These are phyloP conservation scores for Aurelia sp. DNA, from an alignment of 30 jellyfish, hydroid and myxozoan species.

Conservation along the genomic window DNA sequence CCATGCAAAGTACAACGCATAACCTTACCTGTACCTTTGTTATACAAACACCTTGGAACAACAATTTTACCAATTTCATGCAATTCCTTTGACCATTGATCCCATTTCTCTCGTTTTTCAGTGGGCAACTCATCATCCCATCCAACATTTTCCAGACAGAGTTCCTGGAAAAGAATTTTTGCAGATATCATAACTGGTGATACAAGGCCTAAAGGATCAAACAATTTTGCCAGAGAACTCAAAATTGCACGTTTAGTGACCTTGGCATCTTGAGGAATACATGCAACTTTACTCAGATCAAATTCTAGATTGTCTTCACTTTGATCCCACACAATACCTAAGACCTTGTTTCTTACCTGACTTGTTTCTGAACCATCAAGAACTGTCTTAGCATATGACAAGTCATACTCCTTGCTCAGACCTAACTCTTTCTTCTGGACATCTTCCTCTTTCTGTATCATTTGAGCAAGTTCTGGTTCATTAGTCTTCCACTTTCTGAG, in stretches of 20 bases:
- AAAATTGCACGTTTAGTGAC: constrained; percentile 10
- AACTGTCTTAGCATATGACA: not conserved
- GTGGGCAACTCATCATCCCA: constrained; percentile 18
- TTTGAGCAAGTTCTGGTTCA: constrained; percentile 2
- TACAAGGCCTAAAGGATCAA: constrained; percentile 39
- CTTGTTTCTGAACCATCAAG: too few relatives aligned
- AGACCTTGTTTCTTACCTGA: constrained; percentile 8
- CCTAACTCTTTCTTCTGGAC: not conserved
- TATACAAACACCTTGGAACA: not conserved
- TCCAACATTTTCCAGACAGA: constrained; percentile 5
- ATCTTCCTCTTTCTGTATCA: not conserved
- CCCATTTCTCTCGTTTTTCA: not conserved
- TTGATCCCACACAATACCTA: constrained; percentile 32
- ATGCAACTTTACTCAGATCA: not conserved
- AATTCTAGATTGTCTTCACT: constrained; percentile 10
- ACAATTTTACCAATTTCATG: not conserved
- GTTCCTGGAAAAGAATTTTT: constrained; percentile 34
- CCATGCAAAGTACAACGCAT: constrained; percentile 8
- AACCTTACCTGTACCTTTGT: not conserved
- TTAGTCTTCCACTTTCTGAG: constrained; percentile 18
- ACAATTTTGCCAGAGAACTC: constrained; percentile 11
- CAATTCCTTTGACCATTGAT: not conserved
- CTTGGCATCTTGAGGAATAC: too few relatives aligned
- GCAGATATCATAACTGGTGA: not conserved
- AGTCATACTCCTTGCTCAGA: not conserved